Evolutionary conservation across 2,113 vertebrate species (phyloP).

Genomic region (Oostethus manadensis): DNA sequence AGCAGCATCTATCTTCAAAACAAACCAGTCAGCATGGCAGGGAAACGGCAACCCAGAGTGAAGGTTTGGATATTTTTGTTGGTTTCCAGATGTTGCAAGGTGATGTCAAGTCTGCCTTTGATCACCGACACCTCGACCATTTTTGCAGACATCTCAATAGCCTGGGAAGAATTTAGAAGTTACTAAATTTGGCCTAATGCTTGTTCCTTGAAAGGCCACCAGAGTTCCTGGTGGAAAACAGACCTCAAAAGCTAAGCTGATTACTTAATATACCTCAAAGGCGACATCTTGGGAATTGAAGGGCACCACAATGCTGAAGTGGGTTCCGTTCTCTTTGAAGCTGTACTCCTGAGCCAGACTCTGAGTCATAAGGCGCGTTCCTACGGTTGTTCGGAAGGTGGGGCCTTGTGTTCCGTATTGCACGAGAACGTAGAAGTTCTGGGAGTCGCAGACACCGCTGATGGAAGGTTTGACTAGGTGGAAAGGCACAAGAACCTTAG

Average conservation of each 20-base stretch:
- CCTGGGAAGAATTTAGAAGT: constrained; percentile 23
- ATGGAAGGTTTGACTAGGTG: constrained; percentile 36
- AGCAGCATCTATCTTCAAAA: background rate
- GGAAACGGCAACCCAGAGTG: constrained; percentile 52
- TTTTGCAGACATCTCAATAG: constrained; percentile 13
- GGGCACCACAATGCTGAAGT: constrained; percentile 51
- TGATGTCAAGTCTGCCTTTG: constrained; percentile 45
- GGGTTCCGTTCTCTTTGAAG: constrained; percentile 48
- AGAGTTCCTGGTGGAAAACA: too few species aligned
- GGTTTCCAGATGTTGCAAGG: constrained; percentile 27
- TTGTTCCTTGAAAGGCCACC: too few species aligned
- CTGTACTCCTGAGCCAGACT: constrained; percentile 43
- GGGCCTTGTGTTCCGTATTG: constrained; percentile 34
- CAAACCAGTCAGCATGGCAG: constrained; percentile 43
- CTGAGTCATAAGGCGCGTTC: constrained; percentile 30
- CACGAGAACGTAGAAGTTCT: constrained; percentile 52
- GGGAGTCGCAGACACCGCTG: constrained; percentile 48
- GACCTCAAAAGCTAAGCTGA: background rate
- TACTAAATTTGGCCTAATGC: too few species aligned
- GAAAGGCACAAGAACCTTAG: too few species aligned
- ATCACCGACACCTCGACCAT: constrained; percentile 9
- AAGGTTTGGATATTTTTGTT: constrained; percentile 34
- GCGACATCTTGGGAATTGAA: constrained; percentile 29
- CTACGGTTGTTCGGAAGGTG: constrained; percentile 48
- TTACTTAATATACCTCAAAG: constrained; percentile 42